Base-by-base conservation (phyloP, 2,797 vertebrate species). In the Lepilemur septentrionalis region DNA sequence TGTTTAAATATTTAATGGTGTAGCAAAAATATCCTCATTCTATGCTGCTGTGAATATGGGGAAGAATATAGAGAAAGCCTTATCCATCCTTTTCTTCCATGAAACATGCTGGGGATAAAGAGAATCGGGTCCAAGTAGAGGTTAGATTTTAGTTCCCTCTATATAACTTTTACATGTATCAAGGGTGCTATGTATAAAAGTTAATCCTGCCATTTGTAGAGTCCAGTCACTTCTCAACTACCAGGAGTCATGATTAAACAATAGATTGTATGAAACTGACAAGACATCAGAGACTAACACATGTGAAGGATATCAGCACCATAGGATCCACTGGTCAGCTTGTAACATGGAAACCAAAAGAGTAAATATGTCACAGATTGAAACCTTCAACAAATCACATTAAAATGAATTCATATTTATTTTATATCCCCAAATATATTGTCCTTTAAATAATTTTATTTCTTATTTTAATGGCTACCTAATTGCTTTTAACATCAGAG, bases 121-220 rank as follows among this genome's bases (percentile, higher is more conserved):
- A 43, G 8, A 79, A 63, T 17, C 43, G 2, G 2, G 13, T 86
- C 8, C 22, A 87, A 80, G 5, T 13, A 93, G 13, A 97, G 75
- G 41, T 91, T 93, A 94, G 76, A 46, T 82, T 93, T 94, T 72
- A 76, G 1, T 61, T 88, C 32, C 28, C 63, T 83, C 28, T 83
- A 15, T 79, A 55, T 57, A 94, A 83, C 7, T 23, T 70, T 94
- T 92, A 67, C 80, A 70, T 48, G 41, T 72, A 17, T 57, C 65
- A 80, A 85, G 70, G 14, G 50, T 70, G 9, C 35, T 65, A 48
- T 93, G 7, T 48, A 9, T 32, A 63, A 35, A 92, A 85, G 15
- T 61, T 61, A 85, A 61, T 80, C 50, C 9, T 48, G 25, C 18
- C 52, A 52, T 92, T 96, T 65, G 22, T 73, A 59, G 22, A 43